Evolutionary conservation across 2,113 vertebrate genomes (phyloP).

Genomic region (Campylorhamphus procurvoides): DNA sequence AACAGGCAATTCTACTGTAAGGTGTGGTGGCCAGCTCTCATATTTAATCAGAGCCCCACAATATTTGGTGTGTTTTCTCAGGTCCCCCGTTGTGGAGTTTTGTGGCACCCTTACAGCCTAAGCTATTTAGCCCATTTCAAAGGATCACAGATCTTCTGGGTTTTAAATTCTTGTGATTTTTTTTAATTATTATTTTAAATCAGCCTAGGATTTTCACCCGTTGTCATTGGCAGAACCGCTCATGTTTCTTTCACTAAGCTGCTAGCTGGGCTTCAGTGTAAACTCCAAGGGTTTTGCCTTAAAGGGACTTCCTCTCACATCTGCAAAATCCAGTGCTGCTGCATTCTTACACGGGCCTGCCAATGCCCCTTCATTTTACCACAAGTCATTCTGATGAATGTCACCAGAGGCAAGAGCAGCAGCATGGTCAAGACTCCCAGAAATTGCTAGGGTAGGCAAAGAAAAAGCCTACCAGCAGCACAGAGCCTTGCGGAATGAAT

Average conservation of each 20-base stretch:
- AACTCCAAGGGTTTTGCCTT: neutral
- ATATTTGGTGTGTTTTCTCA: neutral
- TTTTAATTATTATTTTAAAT: neutral
- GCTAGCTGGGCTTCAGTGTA: neutral
- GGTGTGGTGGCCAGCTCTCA: neutral
- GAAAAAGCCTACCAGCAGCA: neutral
- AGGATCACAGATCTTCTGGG: neutral
- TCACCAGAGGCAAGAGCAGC: neutral
- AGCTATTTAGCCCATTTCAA: neutral
- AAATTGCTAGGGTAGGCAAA: slow-evolving; percentile 11
- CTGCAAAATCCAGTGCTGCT: neutral
- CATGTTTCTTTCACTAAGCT: neutral
- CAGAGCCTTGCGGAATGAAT: neutral
- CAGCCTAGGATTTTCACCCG: neutral
- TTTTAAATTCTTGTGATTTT: neutral
- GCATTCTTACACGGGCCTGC: fast-evolving
- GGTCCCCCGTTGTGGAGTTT: neutral
- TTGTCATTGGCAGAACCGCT: neutral
- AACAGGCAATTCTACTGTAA: neutral
- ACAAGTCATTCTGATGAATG: neutral
- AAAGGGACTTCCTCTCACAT: neutral
- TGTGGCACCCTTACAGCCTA: neutral
- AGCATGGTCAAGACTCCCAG: neutral
- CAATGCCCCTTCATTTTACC: neutral
- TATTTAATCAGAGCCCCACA: neutral